Conservation (phyloP, 2,888 invertebrate genomes). For the Dynastes grantii region DNA sequence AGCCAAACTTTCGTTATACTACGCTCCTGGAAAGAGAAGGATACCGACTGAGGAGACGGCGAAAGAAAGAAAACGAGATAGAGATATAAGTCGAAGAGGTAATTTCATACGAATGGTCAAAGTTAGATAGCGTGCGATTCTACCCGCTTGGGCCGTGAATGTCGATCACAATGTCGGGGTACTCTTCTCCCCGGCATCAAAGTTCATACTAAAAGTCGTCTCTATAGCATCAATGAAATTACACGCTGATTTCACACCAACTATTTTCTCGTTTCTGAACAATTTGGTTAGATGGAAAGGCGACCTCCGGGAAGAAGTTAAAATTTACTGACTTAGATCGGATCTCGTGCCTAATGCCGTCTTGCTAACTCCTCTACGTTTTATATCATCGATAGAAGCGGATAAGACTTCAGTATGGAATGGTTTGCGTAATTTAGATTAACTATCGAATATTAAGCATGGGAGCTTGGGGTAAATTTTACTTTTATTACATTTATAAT, state of each 20-base stretch:
- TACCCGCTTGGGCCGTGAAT: conserved; percentile 50
- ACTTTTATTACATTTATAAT: too few species aligned
- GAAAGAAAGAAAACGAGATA: not conserved
- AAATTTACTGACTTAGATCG: conserved; percentile 44
- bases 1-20: too few species aligned
- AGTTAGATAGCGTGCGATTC: conserved; percentile 54
- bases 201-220: conserved; percentile 54
- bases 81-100: conserved; percentile 8
- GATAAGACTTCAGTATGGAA: too few species aligned
- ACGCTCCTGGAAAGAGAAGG: too few species aligned
- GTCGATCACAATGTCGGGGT: conserved; percentile 53
- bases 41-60: too few species aligned
- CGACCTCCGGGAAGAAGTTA: conserved; percentile 24
- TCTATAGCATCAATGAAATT: conserved; percentile 57
- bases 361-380: too few species aligned
- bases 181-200: conserved; percentile 23
- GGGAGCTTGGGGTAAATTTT: too few species aligned
- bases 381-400: not conserved
- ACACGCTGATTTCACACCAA: conserved; percentile 57
- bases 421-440: too few species aligned
- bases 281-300: conserved; percentile 52
- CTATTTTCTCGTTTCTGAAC: conserved; percentile 55
- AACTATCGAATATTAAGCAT: too few species aligned
- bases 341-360: not conserved
- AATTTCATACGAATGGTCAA: conserved; percentile 54